Base-by-base conservation (phyloP, 2,113 vertebrate genomes). In the Gadus chalcogrammus region DNA sequence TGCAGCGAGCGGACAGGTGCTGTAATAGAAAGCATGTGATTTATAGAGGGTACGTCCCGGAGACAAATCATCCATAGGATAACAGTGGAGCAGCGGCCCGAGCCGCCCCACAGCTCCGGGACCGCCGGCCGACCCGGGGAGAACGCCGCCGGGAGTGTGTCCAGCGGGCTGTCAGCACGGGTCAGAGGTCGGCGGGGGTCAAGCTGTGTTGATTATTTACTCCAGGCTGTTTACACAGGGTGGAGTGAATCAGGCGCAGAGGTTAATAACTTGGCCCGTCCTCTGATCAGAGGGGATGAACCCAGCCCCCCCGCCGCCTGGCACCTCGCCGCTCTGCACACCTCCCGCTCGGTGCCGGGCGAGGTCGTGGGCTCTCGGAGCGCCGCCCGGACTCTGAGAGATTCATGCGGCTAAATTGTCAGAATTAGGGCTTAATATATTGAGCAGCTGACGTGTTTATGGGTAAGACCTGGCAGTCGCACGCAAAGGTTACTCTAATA, bases 211-310 rank as follows among this genome's bases (percentile, higher is more conserved):
- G 68, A 83, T 88, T 87, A 88, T 89, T 89, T 89, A 88, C 87
- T 80, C 73, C 65, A 72, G 70, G 69, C 74, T 84, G 82, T 84
- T 88, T 85, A 79, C 78, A 65, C 61, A 48, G 84, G 84, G 81
- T 81, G 80, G 75, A 81, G 64, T 73, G 83, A 84, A 78, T 88
- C 78, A 82, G 85, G 79, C 15, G 31, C 70, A 75, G 83, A 82
- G 88, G 88, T 90, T 91, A 89, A 92, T 88, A 88, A 88, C 82
- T 85, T 76, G 73, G 24, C 8, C 27, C 82, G 84, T 89, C 87
- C 86, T 84, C 79, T 74, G 84, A 87, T 82, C 84, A 77, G 72
- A 80, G 70, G 69, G 48, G 76, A 84, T 72, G 77, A 67, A 69
- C 79, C 74, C 65, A 68, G 71, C 20, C 77, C 71, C 63, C 67